Base-by-base conservation (phyloP, 2,888 invertebrate species). In the Buathra laborator region DNA sequence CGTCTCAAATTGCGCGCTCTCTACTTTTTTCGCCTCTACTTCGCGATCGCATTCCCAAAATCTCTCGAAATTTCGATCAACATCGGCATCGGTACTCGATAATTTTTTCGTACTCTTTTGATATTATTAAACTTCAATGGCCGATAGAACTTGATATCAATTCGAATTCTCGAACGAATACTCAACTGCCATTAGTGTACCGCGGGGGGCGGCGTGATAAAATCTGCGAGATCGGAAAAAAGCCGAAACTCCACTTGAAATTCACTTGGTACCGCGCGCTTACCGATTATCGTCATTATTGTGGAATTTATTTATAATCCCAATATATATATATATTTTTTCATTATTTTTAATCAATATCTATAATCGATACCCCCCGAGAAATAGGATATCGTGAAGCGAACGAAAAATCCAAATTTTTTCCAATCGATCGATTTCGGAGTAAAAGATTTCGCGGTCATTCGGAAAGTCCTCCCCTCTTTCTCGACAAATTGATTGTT, bases 401-500 rank as follows among this genome's bases (percentile, higher is more conserved):
- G 9, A 9, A 2, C 37, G 37, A 37, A 3, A 9, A 9, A 5
- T 37, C 37, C 9, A 3, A 7, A 7, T 37, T 37, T 37, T 66
- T 67, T 67, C 5, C 9, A 48, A 7, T 44, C 32, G 44, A 44
- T n/a, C 19, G 19, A 67, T 67, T 14, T 7, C 14, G 44, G 6
- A 2, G 16, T 44, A 1, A 67, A 44, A 44, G 16, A 44, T 44
- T 3, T 16, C 44, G n/a, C 3, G 44, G 66, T 67, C 19, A 12
- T 9, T 16, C 3, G 48, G 10, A 44, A 29, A 68, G 44, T 19
- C 43, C 16, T 19, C 9, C 46, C 16, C n/a, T 10, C 44, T 19
- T 32, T 19, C 81, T 89, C 90, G 89, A 90, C 89, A 88, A 89
- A 90, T 90, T 89, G 90, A 90, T 89, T 90, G 90, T 90, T 90